phyloP scores from a whole-genome alignment of 2,113 vertebrate genomes.

The Taxidea taxus region DNA sequence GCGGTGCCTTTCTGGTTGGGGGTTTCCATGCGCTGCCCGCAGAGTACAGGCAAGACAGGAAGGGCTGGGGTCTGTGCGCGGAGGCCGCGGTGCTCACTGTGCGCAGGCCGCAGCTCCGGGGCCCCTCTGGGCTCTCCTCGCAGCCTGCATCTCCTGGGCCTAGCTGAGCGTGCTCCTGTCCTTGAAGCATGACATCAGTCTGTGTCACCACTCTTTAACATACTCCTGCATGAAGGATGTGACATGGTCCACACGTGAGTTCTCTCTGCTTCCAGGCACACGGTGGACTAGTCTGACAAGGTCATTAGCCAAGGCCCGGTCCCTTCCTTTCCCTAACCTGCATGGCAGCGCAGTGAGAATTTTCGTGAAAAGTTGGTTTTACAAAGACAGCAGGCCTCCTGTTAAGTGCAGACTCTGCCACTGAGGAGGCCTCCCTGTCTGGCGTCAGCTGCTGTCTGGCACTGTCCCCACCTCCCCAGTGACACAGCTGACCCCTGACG shows the following conservation, averaged over 20 bases:
- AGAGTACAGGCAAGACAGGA: too few species aligned
- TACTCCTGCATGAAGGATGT: background rate
- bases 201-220: background rate
- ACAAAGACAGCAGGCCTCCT: background rate
- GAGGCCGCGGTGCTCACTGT: background rate
- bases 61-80: rapidly evolving
- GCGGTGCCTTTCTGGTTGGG: background rate
- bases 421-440: background rate
- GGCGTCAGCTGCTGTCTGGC: background rate
- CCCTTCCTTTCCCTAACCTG: too few species aligned
- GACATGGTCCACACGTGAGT: rapidly evolving
- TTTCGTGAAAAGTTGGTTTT: background rate
- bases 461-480: background rate
- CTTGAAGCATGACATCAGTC: rapidly evolving
- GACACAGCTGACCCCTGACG: background rate
- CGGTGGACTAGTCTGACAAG: background rate
- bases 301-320: too few species aligned
- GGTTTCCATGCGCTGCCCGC: rapidly evolving
- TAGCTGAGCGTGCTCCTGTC: background rate
- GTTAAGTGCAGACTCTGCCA: background rate
- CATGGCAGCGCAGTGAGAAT: rapidly evolving
- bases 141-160: background rate
- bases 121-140: rapidly evolving
- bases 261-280: background rate
- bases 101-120: rapidly evolving